A percentile compares a stretch with the other conserved stretches of the same genome.
Conservation (phyloP, 2,113 vertebrate species). For the Melanotaenia duboulayi region DNA sequence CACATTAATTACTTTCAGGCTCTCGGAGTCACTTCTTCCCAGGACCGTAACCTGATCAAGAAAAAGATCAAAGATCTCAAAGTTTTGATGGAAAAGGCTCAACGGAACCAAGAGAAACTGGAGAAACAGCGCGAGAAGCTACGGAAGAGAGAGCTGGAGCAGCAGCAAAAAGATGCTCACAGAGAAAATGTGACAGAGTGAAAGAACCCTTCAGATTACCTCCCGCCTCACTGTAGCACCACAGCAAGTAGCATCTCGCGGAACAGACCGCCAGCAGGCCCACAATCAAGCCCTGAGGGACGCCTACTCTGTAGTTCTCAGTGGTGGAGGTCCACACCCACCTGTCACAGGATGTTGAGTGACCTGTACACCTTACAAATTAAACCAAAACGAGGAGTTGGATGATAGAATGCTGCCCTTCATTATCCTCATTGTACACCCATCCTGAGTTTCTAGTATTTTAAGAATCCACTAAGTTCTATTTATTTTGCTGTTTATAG, state of each 20-base stretch:
- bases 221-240: conserved; percentile 53
- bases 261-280: conserved; percentile 54
- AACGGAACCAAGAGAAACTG: conserved; percentile 90
- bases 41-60: conserved; percentile 91
- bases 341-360: conserved; percentile 34
- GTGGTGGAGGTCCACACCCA: conserved; percentile 42
- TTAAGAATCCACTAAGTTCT: conserved; percentile 30
- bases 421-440: conserved; percentile 45
- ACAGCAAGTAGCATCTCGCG: conserved; percentile 54
- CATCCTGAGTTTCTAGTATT: conserved; percentile 39
- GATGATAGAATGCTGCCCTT: conserved; percentile 49
- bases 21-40: conserved; percentile 89
- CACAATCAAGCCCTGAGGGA: conserved; percentile 47
- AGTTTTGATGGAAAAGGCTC: conserved; percentile 89
- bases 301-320: conserved; percentile 45
- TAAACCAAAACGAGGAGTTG: conserved; percentile 69
- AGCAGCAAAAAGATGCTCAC: conserved; percentile 83
- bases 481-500: conserved; percentile 70
- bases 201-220: conserved; percentile 29
- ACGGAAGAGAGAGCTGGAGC: conserved; percentile 86
- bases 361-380: conserved; percentile 45
- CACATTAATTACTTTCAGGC: conserved; percentile 75
- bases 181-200: conserved; percentile 71
- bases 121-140: conserved; percentile 91
- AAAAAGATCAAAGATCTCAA: conserved; percentile 96